Conservation (phyloP, 2,888 invertebrate species). For the Micoletzkya japonica region DNA sequence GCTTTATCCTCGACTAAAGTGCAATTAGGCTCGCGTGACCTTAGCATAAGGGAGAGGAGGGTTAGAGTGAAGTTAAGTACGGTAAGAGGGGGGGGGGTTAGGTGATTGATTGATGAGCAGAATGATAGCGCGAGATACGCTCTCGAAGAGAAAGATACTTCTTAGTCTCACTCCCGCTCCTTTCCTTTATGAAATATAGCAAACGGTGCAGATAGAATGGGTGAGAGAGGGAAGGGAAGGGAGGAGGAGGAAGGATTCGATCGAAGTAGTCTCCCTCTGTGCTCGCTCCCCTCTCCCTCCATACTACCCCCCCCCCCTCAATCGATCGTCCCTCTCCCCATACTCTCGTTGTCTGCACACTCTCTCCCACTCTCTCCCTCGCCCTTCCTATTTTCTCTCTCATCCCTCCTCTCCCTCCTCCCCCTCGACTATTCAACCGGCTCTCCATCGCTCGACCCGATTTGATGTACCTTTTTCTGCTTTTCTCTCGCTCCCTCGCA, state of each 20-base stretch:
- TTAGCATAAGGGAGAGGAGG: too few species aligned
- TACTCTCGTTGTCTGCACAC: constrained; percentile 36
- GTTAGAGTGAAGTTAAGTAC: too few species aligned
- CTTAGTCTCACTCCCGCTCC: not conserved
- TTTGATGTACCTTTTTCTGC: constrained; percentile 14
- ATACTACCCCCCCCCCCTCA: not conserved
- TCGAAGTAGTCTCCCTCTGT: not conserved
- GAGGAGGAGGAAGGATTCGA: not conserved
- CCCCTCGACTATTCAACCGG: not conserved
- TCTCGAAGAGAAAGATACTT: not conserved
- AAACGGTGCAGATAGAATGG: not conserved
- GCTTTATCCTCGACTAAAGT: too few species aligned
- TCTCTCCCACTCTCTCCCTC: constrained; percentile 38
- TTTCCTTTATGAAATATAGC: not conserved
- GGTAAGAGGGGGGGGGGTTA: too few species aligned
- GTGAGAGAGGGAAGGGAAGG: not conserved
- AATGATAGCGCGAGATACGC: not conserved
- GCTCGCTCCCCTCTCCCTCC: not conserved
- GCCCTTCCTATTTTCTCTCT: constrained; percentile 36
- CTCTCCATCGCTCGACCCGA: constrained; percentile 14
- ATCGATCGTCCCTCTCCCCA: too few species aligned
- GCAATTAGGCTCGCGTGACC: too few species aligned
- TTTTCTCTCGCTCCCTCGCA: too few species aligned
- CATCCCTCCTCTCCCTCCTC: constrained; percentile 9
- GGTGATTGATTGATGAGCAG: not conserved